phyloP scores from a whole-genome alignment of 2,888 invertebrate species.

The Chesias legatella region DNA sequence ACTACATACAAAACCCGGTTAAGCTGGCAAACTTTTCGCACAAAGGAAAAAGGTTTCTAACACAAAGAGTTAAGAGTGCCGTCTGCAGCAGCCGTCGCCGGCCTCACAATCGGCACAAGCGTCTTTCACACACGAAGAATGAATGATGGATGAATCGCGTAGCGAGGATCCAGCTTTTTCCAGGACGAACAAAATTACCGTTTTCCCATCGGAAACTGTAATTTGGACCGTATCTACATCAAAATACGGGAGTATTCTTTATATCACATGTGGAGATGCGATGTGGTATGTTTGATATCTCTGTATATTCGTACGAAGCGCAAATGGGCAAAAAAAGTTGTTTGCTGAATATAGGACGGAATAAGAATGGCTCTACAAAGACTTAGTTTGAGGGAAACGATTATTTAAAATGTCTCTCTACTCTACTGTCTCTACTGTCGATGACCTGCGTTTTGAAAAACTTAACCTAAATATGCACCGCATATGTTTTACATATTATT shows the following conservation, averaged over 20 bases:
- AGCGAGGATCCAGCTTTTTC: constrained; percentile 62
- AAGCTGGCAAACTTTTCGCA: constrained; percentile 37
- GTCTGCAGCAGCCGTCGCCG: constrained; percentile 38
- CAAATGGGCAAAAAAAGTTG: constrained; percentile 71
- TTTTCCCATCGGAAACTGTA: constrained; percentile 24
- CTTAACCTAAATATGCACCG: too few relatives aligned
- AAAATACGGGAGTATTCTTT: constrained; percentile 1
- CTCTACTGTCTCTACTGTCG: too few relatives aligned
- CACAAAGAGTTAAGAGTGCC: constrained; percentile 41
- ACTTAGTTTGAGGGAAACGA: constrained; percentile 16
- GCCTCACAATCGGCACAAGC: constrained; percentile 67
- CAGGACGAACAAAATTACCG: constrained; percentile 37
- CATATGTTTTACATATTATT: too few relatives aligned
- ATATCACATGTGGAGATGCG: constrained; percentile 12
- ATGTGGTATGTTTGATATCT: constrained; percentile 45
- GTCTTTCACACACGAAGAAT: constrained; percentile 69
- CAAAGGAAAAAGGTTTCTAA: constrained; percentile 53
- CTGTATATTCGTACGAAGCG: constrained; percentile 56
- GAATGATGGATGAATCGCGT: constrained; percentile 73
- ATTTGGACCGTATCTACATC: constrained; percentile 32
- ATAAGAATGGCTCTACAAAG: constrained; percentile 32
- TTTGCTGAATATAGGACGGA: constrained; percentile 53
- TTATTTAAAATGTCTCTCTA: constrained; percentile 4
- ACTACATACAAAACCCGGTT: constrained; percentile 46
- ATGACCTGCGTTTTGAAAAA: too few relatives aligned